Evolutionary conservation across 2,888 invertebrate species (phyloP).

Genomic region (Campoletis raptor): DNA sequence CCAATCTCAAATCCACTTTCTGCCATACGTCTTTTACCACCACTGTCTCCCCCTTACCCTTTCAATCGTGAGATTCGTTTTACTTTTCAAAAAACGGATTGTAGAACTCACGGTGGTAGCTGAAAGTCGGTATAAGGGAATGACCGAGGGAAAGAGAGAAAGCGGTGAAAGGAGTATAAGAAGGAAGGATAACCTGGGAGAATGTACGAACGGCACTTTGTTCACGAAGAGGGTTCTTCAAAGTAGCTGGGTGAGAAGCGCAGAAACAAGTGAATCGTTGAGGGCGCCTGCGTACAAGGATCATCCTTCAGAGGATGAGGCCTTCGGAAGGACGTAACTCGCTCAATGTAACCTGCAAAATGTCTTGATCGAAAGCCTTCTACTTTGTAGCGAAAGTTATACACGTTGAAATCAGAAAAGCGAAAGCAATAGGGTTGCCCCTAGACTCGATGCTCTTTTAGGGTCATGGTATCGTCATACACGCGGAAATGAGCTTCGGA

Average conservation of each 20-base stretch:
- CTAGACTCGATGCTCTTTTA: neutral
- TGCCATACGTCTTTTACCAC: slow-evolving; percentile 13
- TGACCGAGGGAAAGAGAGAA: neutral
- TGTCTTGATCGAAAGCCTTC: neutral
- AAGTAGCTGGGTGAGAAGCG: slow-evolving; percentile 9
- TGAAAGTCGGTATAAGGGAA: neutral
- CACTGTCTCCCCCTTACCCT: neutral
- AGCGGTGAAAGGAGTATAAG: neutral
- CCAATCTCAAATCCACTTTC: slow-evolving; percentile 27
- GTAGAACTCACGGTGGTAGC: slow-evolving; percentile 11
- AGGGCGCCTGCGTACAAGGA: slow-evolving; percentile 28
- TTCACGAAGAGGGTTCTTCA: slow-evolving; percentile 29
- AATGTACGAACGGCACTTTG: slow-evolving; percentile 29
- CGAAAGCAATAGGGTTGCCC: neutral
- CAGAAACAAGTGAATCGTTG: slow-evolving; percentile 16
- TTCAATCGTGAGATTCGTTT: slow-evolving; percentile 31
- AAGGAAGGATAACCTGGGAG: slow-evolving; percentile 8
- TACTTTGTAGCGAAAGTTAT: neutral
- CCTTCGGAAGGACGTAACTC: neutral
- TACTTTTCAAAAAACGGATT: slow-evolving; percentile 32
- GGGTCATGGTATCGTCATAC: neutral
- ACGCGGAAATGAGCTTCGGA: neutral
- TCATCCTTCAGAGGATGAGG: neutral
- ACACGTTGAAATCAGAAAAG: neutral
- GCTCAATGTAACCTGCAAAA: neutral